These are phyloP conservation scores for Andrena flavipes DNA, from an alignment of 2,888 invertebrate genomes.

Conservation along the genomic window DNA sequence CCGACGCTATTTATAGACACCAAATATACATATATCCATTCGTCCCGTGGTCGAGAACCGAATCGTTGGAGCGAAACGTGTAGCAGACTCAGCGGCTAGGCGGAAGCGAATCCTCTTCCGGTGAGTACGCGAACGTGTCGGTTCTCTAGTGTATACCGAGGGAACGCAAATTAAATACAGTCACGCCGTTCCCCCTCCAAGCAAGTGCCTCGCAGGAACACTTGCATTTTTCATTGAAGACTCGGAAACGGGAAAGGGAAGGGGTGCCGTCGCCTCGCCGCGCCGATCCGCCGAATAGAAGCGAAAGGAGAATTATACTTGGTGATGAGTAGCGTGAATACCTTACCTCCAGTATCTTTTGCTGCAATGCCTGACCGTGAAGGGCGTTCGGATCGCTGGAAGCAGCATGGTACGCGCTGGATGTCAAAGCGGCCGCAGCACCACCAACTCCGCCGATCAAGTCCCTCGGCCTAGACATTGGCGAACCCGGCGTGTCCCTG, in stretches of 20 bases:
- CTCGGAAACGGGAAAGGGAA: too few relatives aligned
- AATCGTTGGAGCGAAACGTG: background rate
- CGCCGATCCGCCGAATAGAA: background rate
- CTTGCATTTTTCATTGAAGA: too few relatives aligned
- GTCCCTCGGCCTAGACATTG: conserved; percentile 84
- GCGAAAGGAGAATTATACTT: background rate
- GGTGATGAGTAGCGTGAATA: conserved; percentile 43
- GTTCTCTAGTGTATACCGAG: background rate
- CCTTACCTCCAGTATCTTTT: conserved; percentile 89
- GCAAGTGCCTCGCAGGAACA: too few relatives aligned
- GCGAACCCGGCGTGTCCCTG: conserved; percentile 85
- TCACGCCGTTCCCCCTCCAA: too few relatives aligned
- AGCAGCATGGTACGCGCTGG: conserved; percentile 44
- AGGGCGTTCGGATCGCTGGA: conserved; percentile 68
- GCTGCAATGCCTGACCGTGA: conserved; percentile 88
- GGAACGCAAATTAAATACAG: background rate
- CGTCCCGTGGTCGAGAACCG: conserved; percentile 15
- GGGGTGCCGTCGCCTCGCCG: too few relatives aligned
- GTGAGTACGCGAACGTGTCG: background rate
- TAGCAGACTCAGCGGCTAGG: background rate
- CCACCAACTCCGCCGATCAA: conserved; percentile 84
- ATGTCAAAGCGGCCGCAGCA: conserved; percentile 85
- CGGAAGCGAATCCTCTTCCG: conserved; percentile 1
- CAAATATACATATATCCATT: background rate
- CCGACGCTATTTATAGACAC: conserved; percentile 16